Percentiles rank a stretch among this genome's conserved stretches.
Conservation (phyloP, 2,888 invertebrate genomes). For the Pollenia amentaria region DNA sequence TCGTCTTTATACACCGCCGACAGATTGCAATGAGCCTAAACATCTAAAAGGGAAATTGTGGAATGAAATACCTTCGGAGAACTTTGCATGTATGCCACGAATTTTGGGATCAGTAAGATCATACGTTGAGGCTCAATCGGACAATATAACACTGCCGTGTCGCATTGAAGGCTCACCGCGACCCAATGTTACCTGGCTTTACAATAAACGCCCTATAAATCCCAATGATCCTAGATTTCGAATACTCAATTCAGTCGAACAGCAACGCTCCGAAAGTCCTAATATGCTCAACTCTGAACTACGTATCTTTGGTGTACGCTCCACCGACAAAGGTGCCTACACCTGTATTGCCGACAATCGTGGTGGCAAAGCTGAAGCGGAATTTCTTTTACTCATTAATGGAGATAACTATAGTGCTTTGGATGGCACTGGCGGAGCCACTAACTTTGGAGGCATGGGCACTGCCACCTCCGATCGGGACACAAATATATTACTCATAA, state of each 20-base stretch:
- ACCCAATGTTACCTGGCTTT: conserved; percentile 90
- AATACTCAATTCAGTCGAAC: conserved; percentile 80
- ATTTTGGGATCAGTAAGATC: conserved; percentile 85
- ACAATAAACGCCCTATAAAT: conserved; percentile 82
- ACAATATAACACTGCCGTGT: conserved; percentile 90
- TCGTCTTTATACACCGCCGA: conserved; percentile 90
- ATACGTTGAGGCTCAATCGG: conserved; percentile 87
- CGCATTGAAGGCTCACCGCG: conserved; percentile 87
- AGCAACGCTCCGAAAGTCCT: conserved; percentile 75
- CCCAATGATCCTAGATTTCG: conserved; percentile 80
- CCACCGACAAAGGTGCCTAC: conserved; percentile 90
- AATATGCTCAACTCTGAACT: conserved; percentile 85
- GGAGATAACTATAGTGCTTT: conserved; percentile 81
- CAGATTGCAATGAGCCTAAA: conserved; percentile 90
- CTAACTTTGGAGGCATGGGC: conserved; percentile 80
- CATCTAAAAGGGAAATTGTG: conserved; percentile 89
- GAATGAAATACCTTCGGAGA: conserved; percentile 89
- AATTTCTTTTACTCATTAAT: conserved; percentile 88
- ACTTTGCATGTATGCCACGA: conserved; percentile 93
- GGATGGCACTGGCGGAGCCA: conserved; percentile 79
- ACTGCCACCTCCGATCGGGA: conserved; percentile 84
- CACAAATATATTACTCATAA: conserved; percentile 84
- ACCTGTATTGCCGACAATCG: conserved; percentile 92
- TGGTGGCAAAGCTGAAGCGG: conserved; percentile 91
- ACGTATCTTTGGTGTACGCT: conserved; percentile 87